A percentile compares a stretch with the other conserved stretches of the same genome.
phyloP scores from a whole-genome alignment of 1,140 invertebrate genomes.

The Neodiprion fabricii region DNA sequence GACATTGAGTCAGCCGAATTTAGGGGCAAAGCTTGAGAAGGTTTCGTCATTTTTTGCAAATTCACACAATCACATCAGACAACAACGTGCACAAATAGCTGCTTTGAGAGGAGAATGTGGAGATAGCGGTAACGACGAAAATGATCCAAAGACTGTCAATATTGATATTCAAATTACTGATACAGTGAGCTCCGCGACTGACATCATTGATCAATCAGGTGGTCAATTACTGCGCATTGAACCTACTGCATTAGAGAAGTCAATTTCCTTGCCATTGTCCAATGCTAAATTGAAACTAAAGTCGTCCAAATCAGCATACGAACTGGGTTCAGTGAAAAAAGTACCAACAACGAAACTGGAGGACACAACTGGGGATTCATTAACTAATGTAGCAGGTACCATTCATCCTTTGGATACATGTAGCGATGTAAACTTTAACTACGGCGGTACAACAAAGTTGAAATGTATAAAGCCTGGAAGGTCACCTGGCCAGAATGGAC shows the following conservation, averaged over 20 bases:
- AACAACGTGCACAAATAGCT: constrained; percentile 57
- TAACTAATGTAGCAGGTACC: constrained; percentile 43
- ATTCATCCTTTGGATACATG: constrained; percentile 66
- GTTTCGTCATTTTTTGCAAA: constrained; percentile 69
- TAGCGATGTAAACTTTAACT: constrained; percentile 71
- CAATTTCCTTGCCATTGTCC: constrained; percentile 46
- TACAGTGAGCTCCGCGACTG: constrained; percentile 32
- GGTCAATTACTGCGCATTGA: constrained; percentile 47
- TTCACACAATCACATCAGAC: constrained; percentile 70
- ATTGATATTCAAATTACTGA: constrained; percentile 59
- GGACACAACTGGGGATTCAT: constrained; percentile 49
- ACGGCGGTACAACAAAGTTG: constrained; percentile 71
- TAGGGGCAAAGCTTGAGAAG: constrained; percentile 56
- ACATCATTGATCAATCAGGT: constrained; percentile 28
- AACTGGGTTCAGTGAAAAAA: constrained; percentile 62
- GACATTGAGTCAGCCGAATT: constrained; percentile 58
- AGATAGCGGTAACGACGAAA: constrained; percentile 46
- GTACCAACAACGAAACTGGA: constrained; percentile 58
- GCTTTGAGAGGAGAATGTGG: constrained; percentile 43
- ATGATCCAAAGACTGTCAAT: constrained; percentile 55
- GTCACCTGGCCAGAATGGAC: constrained; percentile 25
- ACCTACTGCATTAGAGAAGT: constrained; percentile 44
- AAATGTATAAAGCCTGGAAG: constrained; percentile 63
- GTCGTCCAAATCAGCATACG: constrained; percentile 61
- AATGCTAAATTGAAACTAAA: constrained; percentile 57